Evolutionary conservation across 2,797 vertebrate species (phyloP).

Genomic region (Tadarida brasiliensis): DNA sequence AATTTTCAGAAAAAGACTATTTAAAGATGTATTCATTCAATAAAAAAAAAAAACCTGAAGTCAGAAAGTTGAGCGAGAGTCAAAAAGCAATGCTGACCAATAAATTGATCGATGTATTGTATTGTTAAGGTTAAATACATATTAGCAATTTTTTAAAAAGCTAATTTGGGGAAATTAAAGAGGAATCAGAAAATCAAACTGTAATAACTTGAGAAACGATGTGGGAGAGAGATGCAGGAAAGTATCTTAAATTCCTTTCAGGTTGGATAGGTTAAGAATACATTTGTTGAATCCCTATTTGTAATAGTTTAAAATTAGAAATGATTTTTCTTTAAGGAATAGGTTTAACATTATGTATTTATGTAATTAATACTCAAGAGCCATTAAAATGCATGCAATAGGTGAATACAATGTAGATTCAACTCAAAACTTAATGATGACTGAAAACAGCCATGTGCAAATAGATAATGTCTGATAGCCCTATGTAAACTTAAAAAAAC

Average conservation of each 20-base stretch:
- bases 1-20: background rate
- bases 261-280: background rate
- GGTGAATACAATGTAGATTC: background rate
- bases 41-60: background rate
- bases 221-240: background rate
- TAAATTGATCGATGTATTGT: background rate
- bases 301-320: constrained; percentile 1
- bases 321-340: background rate
- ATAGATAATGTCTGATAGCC: background rate
- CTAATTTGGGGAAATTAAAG: background rate
- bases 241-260: constrained; percentile 24
- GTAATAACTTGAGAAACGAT: background rate
- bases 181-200: background rate
- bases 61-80: background rate
- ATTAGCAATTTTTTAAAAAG: background rate
- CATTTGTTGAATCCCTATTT: background rate
- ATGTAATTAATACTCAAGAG: background rate
- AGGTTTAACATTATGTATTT: background rate
- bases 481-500: background rate
- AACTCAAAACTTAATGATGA: background rate
- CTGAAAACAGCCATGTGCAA: background rate
- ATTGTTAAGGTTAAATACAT: background rate
- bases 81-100: background rate
- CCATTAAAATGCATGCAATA: background rate
- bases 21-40: background rate